Evolutionary conservation across 1,140 invertebrate species (phyloP), one percentile per base, ranked within the genome.

Genomic region (Holotrichia oblita): DNA sequence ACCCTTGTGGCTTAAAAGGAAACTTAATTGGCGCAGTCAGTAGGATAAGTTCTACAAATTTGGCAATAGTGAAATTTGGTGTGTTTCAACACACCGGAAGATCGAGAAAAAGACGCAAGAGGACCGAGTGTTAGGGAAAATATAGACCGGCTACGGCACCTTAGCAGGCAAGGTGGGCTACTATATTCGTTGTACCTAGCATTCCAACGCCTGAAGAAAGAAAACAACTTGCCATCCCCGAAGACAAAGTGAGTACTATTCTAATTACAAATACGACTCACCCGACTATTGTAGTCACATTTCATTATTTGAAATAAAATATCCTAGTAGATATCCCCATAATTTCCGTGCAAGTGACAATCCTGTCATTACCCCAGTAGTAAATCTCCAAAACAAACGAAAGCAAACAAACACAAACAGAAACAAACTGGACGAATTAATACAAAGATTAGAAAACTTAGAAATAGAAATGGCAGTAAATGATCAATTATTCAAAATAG

Each of bases 81-180:
- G 59, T 64, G 22, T 64, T 64, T 64, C 59, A 64, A 64, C 22
- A n/a, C 20, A 17, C 44, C 44, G 7, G n/a, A 48, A 10, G 44
- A 48, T 14, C 44, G n/a, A 48, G 10, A 48, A 48, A 6, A 10
- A 48, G 44, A 48, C 44, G 44, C 44, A 48, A 48, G 44, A 48
- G 44, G 44, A 48, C 44, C 44, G 44, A 48, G 44, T 48, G 44
- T 48, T 48, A 48, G 44, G 44, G 44, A 48, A 48, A 48, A 48
- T 48, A 48, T 48, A 48, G 44, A 48, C 2, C 10, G 44, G 44
- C 44, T 48, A 48, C 44, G 44, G 44, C n/a, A n/a, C n/a, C n/a
- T n/a, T n/a, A n/a, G n/a, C n/a, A n/a, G n/a, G n/a, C 44, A 48
- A 48, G 44, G 44, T 48, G 44, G 44, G 2, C n/a, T 17, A 17